These are phyloP conservation scores for Patella vulgata DNA, from an alignment of 1,140 invertebrate species.

Conservation along the genomic window DNA sequence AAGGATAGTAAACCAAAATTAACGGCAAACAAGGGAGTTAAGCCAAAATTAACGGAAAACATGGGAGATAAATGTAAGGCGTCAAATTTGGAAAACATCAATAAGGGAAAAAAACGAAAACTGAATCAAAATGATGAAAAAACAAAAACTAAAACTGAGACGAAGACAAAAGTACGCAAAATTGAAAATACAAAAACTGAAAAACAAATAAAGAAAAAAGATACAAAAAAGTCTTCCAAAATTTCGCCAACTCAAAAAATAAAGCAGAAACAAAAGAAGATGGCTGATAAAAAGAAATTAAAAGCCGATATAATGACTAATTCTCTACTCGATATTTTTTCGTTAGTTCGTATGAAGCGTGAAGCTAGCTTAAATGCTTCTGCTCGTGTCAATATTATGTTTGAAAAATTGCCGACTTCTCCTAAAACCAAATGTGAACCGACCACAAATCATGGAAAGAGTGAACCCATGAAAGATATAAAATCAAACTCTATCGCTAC, in stretches of 20 bases:
- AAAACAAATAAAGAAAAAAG: constrained; percentile 1
- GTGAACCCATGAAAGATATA: background rate
- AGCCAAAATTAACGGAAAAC: too few relatives aligned
- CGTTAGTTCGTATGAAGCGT: constrained; percentile 26
- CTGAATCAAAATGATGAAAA: too few relatives aligned
- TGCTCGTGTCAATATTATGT: constrained; percentile 45
- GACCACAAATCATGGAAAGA: constrained; percentile 11
- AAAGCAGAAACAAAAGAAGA: background rate
- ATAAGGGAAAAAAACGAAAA: too few relatives aligned
- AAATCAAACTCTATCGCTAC: background rate
- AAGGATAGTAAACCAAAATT: too few relatives aligned
- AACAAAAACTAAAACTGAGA: too few relatives aligned
- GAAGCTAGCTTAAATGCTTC: constrained; percentile 52
- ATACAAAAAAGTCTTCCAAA: constrained; percentile 9
- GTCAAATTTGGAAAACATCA: background rate
- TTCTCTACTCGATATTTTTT: constrained; percentile 15
- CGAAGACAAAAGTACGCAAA: background rate
- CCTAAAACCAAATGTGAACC: constrained; percentile 1
- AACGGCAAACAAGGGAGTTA: too few relatives aligned
- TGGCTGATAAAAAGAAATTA: constrained; percentile 5
- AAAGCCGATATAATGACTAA: constrained; percentile 1
- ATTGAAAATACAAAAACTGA: background rate
- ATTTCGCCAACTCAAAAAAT: background rate
- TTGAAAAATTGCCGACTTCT: constrained; percentile 30
- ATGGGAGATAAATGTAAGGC: constrained; percentile 4